Base-by-base conservation (phyloP, 1,140 invertebrate genomes). In the Chironomus striatipennis region DNA sequence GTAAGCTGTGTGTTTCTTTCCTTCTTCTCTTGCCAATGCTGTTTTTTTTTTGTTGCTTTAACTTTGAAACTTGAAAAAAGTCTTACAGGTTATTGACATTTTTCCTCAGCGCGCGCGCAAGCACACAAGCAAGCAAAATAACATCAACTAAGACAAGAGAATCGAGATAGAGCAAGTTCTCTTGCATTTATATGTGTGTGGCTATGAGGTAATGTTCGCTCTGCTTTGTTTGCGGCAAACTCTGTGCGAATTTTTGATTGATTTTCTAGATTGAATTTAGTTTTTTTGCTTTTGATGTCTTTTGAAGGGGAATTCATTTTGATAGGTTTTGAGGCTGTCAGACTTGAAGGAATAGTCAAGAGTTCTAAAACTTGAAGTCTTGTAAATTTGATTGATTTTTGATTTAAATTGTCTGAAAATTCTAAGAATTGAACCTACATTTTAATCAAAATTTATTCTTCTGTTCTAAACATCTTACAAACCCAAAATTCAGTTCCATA, bases 61-160 rank as follows among this genome's bases (percentile, higher is more conserved):
- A 57, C 47, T 57, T 70, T 70, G 65, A 70, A 21, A 70, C 17
- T 70, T 70, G 65, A 70, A 70, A 70, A 70, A 70, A 70, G 20
- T 20, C 65, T 70, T 21, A 21, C 65, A 70, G 65, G 65, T 70
- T 70, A 70, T 70, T 70, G 65, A 70, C 65, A 70, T 70, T 70
- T 70, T 70, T 70, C 65, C 15, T 57, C 8, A 57, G 47, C 47
- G 47, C 47, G 47, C 47, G 47, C 47, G 47, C 65, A 34, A 34
- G 24, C 24, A 70, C 20, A 20, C 65, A 17, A 34, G 65, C 20
- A 70, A 9, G 65, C 8, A 70, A 21, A 18, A 70, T 15, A 18
- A 70, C 10, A 12, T 57, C 47, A n/a, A 57, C 10, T 12, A 57
- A 57, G n/a, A 12, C 47, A 57, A 2, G 2, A 2, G 9, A n/a